These are phyloP conservation scores for Corythornis cristatus DNA, from an alignment of 2,113 vertebrate genomes.

Conservation along the genomic window DNA sequence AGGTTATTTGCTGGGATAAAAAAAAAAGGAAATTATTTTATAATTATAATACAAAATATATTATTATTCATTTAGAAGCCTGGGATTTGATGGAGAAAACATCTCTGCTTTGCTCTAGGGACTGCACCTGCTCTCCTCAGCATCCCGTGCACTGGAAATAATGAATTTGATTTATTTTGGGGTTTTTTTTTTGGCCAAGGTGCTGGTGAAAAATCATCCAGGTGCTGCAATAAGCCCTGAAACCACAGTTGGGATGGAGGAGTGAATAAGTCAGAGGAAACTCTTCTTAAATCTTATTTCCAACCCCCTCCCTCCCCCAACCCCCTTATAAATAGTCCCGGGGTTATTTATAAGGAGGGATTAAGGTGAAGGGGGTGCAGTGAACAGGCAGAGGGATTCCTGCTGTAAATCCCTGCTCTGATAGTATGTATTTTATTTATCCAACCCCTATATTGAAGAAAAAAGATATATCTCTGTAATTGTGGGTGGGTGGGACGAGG, in stretches of 20 bases:
- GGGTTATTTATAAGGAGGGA: background rate
- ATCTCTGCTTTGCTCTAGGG: background rate
- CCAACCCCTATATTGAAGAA: background rate
- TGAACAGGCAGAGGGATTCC: background rate
- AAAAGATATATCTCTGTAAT: background rate
- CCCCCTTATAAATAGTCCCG: background rate
- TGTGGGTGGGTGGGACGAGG: background rate
- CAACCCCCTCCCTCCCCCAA: background rate
- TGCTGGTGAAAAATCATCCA: background rate
- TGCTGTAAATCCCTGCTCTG: background rate
- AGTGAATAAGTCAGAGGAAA: background rate
- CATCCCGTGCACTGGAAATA: background rate
- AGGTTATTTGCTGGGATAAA: background rate
- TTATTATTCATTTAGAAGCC: background rate
- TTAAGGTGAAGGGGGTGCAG: background rate
- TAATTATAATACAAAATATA: background rate
- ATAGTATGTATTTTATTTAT: background rate
- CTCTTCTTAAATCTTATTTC: background rate
- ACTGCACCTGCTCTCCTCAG: rapidly evolving
- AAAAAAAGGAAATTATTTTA: background rate
- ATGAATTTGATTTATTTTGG: no score
- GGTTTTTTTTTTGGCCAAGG: background rate
- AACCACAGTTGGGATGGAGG: background rate
- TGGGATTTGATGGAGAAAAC: background rate
- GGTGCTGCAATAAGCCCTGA: background rate